phyloP scores from a whole-genome alignment of 2,888 invertebrate genomes.

The Muschampia plurimacula region DNA sequence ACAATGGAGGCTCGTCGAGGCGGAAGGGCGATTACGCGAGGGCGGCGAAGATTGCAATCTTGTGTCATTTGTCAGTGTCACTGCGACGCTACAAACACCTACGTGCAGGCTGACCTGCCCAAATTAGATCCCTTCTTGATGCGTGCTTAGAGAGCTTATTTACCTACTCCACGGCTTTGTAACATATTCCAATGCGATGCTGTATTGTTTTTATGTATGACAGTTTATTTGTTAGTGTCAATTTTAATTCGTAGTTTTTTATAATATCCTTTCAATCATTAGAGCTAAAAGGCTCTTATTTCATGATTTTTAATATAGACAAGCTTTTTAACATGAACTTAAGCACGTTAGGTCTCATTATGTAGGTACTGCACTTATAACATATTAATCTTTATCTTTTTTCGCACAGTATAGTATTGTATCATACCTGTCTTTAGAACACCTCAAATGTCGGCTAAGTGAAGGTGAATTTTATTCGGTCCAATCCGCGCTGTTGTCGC shows the following conservation, averaged over 20 bases:
- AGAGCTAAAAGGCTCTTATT: too few species aligned
- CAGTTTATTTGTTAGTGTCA: not conserved
- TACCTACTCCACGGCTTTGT: not conserved
- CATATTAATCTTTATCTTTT: too few species aligned
- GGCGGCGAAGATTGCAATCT: conserved; percentile 90
- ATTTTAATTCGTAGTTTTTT: too few species aligned
- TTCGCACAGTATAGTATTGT: too few species aligned
- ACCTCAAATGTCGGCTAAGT: conserved; percentile 36
- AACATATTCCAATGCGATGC: not conserved
- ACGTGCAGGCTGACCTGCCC: conserved; percentile 72
- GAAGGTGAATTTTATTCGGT: conserved; percentile 53
- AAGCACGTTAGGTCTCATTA: too few species aligned
- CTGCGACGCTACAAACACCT: conserved; percentile 67
- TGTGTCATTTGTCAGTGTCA: conserved; percentile 92
- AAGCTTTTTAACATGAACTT: too few species aligned
- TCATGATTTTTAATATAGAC: too few species aligned
- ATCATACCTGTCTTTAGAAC: not conserved
- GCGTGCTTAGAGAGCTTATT: conserved; percentile 6
- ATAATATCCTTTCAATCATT: too few species aligned
- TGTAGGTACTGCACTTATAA: too few species aligned
- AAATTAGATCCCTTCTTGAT: conserved; percentile 65
- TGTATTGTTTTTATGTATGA: not conserved
- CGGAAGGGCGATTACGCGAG: conserved; percentile 76
- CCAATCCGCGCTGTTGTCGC: conserved; percentile 48
- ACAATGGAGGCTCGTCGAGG: conserved; percentile 79